phyloP scores from a whole-genome alignment of 1,140 invertebrate species.

The Drosophila guanche region DNA sequence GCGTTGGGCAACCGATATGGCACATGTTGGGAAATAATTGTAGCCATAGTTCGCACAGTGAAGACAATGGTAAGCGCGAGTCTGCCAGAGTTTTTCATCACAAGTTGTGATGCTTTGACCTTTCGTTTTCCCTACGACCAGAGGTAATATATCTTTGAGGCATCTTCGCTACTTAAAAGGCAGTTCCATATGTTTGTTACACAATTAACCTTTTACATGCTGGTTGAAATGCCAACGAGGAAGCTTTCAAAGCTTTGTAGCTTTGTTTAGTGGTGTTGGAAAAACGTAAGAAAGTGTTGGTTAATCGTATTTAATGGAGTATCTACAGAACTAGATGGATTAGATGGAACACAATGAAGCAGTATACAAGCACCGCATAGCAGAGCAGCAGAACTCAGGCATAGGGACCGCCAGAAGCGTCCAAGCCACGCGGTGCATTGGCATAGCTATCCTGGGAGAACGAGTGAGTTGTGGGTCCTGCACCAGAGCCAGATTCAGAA shows the following conservation, averaged over 20 bases:
- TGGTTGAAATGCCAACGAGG: conserved; percentile 7
- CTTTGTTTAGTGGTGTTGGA: not conserved
- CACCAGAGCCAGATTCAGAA: not conserved
- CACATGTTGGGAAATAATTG: not conserved
- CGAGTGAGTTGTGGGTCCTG: not conserved
- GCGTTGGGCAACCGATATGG: not conserved
- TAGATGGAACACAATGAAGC: conserved; percentile 46
- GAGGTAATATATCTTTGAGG: not conserved
- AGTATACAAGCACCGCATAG: conserved; percentile 36
- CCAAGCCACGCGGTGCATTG: conserved; percentile 35
- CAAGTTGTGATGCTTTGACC: conserved; percentile 4
- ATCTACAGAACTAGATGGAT: conserved; percentile 47
- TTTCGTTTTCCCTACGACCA: not conserved
- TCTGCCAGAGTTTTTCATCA: too few species aligned
- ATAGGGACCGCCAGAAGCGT: conserved; percentile 45
- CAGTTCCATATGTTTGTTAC: not conserved
- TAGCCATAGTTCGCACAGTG: not conserved
- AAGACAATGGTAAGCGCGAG: too few species aligned
- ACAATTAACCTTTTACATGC: not conserved
- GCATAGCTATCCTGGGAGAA: conserved; percentile 44
- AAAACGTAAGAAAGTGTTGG: not conserved
- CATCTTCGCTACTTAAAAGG: conserved; percentile 10
- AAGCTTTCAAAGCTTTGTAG: conserved; percentile 27
- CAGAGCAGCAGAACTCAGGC: conserved; percentile 38
- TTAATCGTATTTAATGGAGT: conserved; percentile 31